Percentiles rank a stretch among this genome's conserved stretches.
Conservation (phyloP, 2,888 invertebrate species). For the Zaprionus obscuricornis region DNA sequence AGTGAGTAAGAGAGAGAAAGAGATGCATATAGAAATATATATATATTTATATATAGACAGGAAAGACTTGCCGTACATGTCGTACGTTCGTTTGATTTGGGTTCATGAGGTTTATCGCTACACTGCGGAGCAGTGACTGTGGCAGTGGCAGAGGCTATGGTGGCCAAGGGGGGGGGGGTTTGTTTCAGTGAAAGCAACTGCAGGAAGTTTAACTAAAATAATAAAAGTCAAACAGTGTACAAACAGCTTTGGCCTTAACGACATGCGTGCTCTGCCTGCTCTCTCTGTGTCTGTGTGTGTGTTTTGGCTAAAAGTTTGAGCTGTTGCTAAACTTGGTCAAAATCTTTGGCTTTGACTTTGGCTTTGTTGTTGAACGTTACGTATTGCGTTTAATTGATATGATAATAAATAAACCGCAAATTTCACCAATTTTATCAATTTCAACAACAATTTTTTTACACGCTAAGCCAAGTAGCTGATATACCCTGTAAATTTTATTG, state of each 20-base stretch:
- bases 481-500: too few relatives aligned
- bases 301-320: constrained; percentile 42
- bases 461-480: too few relatives aligned
- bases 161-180: constrained; percentile 4
- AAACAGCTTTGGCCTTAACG: constrained; percentile 64
- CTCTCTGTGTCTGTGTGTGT: constrained; percentile 12
- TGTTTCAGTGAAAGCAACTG: constrained; percentile 4
- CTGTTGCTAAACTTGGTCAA: constrained; percentile 40
- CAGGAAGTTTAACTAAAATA: constrained; percentile 71
- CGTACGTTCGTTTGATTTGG: constrained; percentile 64
- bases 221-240: constrained; percentile 72
- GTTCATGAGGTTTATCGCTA: constrained; percentile 37
- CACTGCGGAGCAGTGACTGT: too few relatives aligned
- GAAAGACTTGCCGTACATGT: constrained; percentile 44
- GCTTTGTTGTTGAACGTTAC: constrained; percentile 31
- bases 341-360: constrained; percentile 10
- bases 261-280: constrained; percentile 24
- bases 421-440: too few relatives aligned
- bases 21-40: constrained; percentile 10
- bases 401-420: constrained; percentile 49
- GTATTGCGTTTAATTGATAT: constrained; percentile 61
- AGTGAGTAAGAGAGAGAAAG: too few relatives aligned
- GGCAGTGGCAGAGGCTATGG: too few relatives aligned
- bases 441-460: constrained; percentile 13
- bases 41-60: constrained; percentile 14